phyloP scores from a whole-genome alignment of 1,140 invertebrate species.

The Sycobia sp. region DNA sequence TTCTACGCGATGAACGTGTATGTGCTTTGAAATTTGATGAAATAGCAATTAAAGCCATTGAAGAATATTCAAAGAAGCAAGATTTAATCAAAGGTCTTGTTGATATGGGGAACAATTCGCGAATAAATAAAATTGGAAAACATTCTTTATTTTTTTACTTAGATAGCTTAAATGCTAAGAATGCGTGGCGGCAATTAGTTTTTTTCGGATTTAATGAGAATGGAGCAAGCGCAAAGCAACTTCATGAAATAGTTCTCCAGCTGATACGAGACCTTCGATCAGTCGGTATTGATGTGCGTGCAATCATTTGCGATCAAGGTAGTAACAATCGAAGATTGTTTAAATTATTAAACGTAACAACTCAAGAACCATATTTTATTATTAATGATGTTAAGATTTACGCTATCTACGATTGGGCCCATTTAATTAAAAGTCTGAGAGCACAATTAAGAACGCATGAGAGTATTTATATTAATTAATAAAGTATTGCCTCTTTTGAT shows the following conservation, averaged over 20 bases:
- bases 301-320: neutral
- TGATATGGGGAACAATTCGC: conserved; percentile 32
- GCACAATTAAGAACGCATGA: neutral
- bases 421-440: neutral
- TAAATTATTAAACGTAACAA: neutral
- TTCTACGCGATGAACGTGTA: conserved; percentile 23
- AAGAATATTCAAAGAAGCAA: conserved; percentile 37
- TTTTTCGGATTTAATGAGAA: conserved; percentile 29
- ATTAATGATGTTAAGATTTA: neutral
- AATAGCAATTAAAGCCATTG: conserved; percentile 28
- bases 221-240: neutral
- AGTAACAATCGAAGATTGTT: conserved; percentile 1
- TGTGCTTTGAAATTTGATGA: conserved; percentile 39
- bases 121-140: conserved; percentile 16
- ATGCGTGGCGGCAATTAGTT: conserved; percentile 35
- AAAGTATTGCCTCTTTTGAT: conserved; percentile 34
- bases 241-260: too few species aligned
- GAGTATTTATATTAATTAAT: conserved; percentile 11
- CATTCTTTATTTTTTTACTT: conserved; percentile 33
- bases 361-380: neutral
- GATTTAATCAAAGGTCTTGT: conserved; percentile 38
- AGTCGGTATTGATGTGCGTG: too few species aligned
- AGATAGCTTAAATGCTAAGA: conserved; percentile 35
- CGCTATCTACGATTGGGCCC: neutral
- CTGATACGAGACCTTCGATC: neutral